phyloP scores from a whole-genome alignment of 2,113 vertebrate species.

The Propithecus coquereli region DNA sequence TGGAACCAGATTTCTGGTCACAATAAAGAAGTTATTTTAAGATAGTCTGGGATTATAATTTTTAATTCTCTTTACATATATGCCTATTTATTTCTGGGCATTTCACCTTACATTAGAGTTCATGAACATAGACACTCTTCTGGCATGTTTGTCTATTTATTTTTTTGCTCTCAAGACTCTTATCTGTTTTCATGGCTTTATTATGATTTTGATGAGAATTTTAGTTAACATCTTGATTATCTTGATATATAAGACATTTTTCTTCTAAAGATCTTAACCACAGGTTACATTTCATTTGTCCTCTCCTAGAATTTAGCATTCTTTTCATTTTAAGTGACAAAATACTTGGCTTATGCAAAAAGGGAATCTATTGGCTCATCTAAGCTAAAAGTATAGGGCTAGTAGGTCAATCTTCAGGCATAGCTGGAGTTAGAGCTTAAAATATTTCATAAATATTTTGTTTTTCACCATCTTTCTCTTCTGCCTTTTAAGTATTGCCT shows the following conservation, averaged over 20 bases:
- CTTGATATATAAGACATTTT: not conserved
- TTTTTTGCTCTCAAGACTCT: not conserved
- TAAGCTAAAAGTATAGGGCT: not conserved
- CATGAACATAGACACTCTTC: not conserved
- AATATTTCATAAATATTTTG: not conserved
- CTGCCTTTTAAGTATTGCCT: not conserved
- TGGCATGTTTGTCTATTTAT: not conserved
- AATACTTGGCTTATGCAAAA: not conserved
- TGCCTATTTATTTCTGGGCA: not conserved
- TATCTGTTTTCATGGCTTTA: not conserved
- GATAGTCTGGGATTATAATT: not conserved
- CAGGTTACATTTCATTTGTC: not conserved
- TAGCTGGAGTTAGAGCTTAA: not conserved
- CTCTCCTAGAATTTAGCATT: not conserved
- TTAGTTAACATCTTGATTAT: not conserved
- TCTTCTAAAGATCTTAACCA: constrained; percentile 20
- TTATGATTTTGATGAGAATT: constrained; percentile 35
- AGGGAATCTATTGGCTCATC: not conserved
- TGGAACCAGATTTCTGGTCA: constrained; percentile 22
- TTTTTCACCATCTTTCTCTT: not conserved
- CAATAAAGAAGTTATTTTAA: not conserved
- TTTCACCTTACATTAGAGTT: not conserved
- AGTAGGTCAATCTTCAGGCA: not conserved
- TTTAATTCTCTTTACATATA: not conserved
- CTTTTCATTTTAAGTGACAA: not conserved